These are phyloP conservation scores for Ladona fulva DNA, from an alignment of 1,140 invertebrate species.

Conservation along the genomic window DNA sequence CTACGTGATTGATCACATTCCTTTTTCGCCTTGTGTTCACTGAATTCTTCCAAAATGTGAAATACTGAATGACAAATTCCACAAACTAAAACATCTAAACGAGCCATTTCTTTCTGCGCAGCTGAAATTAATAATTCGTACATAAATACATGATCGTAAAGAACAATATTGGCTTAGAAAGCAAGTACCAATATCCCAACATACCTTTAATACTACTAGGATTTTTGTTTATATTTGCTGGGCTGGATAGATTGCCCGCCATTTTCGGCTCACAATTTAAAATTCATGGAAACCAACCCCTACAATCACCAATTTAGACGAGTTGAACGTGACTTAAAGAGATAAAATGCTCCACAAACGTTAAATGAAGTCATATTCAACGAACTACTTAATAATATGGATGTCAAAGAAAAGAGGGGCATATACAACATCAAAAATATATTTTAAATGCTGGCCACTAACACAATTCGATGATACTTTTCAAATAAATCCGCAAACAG, in stretches of 20 bases:
- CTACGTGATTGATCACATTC: conserved; percentile 35
- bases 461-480: background rate
- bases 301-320: background rate
- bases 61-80: conserved; percentile 67
- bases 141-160: conserved; percentile 18
- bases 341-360: no score
- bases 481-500: background rate
- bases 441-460: background rate
- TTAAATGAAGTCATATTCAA: no score
- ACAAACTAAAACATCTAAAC: conserved; percentile 67
- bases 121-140: conserved; percentile 36
- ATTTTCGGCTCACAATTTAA: conserved; percentile 8
- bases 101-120: conserved; percentile 61
- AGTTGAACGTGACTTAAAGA: no score
- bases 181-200: background rate
- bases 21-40: conserved; percentile 50
- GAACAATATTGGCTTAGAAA: background rate
- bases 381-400: no score
- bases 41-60: conserved; percentile 68
- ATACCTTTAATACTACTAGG: conserved; percentile 54
- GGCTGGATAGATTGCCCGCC: conserved; percentile 25
- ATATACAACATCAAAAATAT: background rate
- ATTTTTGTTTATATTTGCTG: conserved; percentile 56
- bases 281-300: conserved; percentile 8
- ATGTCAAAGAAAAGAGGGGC: background rate